Evolutionary conservation across 1,140 invertebrate genomes (phyloP).

Genomic region (Papilio dardanus): DNA sequence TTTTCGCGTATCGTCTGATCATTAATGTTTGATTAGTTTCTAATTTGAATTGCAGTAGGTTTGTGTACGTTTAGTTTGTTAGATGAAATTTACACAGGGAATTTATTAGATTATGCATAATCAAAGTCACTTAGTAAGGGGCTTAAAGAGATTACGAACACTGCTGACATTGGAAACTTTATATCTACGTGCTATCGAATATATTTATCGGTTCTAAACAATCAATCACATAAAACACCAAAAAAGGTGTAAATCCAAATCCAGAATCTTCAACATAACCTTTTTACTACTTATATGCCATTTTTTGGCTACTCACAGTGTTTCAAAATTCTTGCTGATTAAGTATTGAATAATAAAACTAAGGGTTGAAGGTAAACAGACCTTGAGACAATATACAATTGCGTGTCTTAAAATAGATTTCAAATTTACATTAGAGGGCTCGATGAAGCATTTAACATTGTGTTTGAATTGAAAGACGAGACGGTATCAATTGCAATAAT

Average conservation of each 20-base stretch:
- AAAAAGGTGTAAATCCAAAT: no score
- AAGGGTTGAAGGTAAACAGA: neutral
- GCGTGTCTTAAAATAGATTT: neutral
- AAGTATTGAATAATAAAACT: neutral
- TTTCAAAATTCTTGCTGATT: neutral
- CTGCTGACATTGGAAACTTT: neutral
- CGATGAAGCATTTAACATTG: neutral
- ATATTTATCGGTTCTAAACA: neutral
- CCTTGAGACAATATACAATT: neutral
- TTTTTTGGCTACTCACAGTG: neutral
- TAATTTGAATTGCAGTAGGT: conserved; percentile 24
- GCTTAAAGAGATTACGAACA: neutral
- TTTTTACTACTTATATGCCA: neutral
- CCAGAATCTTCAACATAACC: neutral
- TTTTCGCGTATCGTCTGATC: conserved; percentile 27
- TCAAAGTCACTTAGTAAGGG: neutral
- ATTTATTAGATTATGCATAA: neutral
- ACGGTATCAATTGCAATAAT: conserved; percentile 27
- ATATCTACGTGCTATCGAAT: neutral
- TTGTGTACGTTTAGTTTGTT: neutral
- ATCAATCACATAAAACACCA: neutral
- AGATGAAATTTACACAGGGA: neutral
- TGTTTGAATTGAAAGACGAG: conserved; percentile 2
- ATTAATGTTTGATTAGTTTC: conserved; percentile 33
- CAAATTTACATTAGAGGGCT: neutral